phyloP scores from a whole-genome alignment of 2,888 invertebrate species.

The Bombylius major region DNA sequence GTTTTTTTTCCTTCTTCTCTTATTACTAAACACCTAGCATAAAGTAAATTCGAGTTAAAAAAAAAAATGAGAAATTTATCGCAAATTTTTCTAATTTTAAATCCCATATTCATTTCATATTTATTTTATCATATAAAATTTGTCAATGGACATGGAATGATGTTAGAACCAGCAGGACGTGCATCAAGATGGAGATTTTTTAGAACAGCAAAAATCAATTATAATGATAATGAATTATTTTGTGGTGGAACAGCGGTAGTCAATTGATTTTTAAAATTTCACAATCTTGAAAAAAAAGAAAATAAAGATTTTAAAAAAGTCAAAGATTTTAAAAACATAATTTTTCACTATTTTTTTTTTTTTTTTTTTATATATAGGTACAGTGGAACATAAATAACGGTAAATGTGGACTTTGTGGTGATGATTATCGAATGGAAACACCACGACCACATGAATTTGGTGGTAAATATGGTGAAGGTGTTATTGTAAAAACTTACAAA shows the following conservation, averaged over 20 bases:
- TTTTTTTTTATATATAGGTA: slow-evolving; percentile 18
- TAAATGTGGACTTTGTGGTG: slow-evolving; percentile 40
- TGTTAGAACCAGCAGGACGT: slow-evolving; percentile 41
- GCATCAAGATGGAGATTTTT: slow-evolving; percentile 43
- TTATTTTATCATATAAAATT: too few species aligned
- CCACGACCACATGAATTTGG: slow-evolving; percentile 39
- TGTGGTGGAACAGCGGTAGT: slow-evolving; percentile 42
- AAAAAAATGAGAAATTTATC: too few species aligned
- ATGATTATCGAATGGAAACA: slow-evolving; percentile 26
- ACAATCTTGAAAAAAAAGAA: too few species aligned
- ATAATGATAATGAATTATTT: slow-evolving; percentile 40
- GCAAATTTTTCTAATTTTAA: too few species aligned
- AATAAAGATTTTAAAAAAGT: too few species aligned
- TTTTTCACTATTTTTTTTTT: background rate
- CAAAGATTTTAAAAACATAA: background rate
- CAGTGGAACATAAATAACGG: slow-evolving; percentile 32
- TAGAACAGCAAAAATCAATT: slow-evolving; percentile 37
- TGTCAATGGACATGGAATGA: slow-evolving; percentile 39
- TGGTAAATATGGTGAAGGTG: slow-evolving; percentile 33
- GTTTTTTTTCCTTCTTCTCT: background rate
- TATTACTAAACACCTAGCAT: too few species aligned
- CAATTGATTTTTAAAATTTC: background rate
- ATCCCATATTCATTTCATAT: too few species aligned
- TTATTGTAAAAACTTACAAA: slow-evolving; percentile 30
- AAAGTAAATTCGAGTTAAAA: too few species aligned